A percentile compares a stretch with the other conserved stretches of the same genome.
These are phyloP conservation scores for Pteronotus mesoamericanus DNA, from an alignment of 2,797 vertebrate genomes.

Conservation along the genomic window DNA sequence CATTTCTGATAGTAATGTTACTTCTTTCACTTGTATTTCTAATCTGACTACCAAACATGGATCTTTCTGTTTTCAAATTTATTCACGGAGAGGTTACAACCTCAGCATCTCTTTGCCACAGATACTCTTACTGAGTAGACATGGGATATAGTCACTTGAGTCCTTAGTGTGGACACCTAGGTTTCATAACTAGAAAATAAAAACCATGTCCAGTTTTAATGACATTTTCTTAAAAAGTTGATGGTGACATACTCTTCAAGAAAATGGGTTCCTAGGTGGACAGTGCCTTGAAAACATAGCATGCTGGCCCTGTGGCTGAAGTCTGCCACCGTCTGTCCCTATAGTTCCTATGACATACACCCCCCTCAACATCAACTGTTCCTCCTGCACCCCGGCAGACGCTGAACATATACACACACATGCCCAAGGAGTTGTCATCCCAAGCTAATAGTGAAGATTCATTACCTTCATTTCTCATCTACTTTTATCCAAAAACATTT, in stretches of 20 bases:
- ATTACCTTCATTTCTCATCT: not conserved
- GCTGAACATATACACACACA: not conserved
- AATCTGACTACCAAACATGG: not conserved
- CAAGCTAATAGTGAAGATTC: not conserved
- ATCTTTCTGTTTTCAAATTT: not conserved
- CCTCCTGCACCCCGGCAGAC: not conserved
- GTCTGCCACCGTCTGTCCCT: not conserved
- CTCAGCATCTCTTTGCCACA: not conserved
- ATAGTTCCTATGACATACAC: not conserved
- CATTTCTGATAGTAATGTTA: conserved; percentile 22
- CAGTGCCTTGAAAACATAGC: not conserved
- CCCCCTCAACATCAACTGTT: too few species aligned
- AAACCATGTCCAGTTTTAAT: not conserved
- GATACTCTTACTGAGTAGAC: not conserved
- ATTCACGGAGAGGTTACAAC: not conserved
- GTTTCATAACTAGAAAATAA: conserved; percentile 16
- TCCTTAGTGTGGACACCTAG: not conserved
- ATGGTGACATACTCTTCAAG: not conserved
- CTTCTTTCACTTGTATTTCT: conserved; percentile 19
- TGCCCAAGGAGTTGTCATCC: not conserved
- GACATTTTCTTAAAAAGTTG: not conserved
- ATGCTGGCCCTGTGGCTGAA: not conserved
- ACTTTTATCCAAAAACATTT: not conserved
- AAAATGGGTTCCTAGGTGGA: not conserved
- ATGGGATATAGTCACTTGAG: not conserved